phyloP scores from a whole-genome alignment of 2,888 invertebrate species.

The Perdita meconis region DNA sequence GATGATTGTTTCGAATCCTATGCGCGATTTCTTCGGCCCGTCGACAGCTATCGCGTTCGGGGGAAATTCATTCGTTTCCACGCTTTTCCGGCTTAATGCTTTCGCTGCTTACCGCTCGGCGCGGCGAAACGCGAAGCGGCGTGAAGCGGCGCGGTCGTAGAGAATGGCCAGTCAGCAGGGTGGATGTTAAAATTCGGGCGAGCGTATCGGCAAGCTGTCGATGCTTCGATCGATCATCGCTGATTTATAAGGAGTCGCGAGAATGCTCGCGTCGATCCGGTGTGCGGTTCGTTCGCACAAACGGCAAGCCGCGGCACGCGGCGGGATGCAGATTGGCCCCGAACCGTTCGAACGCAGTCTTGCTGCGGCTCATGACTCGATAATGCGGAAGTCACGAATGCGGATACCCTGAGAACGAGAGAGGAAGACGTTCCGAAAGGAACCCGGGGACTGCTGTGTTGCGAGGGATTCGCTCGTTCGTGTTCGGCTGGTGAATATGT shows the following conservation, averaged over 20 bases:
- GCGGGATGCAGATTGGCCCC: slow-evolving; percentile 29
- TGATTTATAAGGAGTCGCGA: too few species aligned
- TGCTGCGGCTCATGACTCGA: slow-evolving; percentile 28
- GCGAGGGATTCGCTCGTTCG: slow-evolving; percentile 21
- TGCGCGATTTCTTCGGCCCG: slow-evolving; percentile 39
- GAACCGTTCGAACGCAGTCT: slow-evolving; percentile 32
- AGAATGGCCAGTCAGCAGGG: too few species aligned
- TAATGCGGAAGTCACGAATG: slow-evolving; percentile 39
- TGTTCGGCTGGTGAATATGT: slow-evolving; percentile 28
- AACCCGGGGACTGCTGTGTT: neutral
- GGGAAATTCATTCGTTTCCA: neutral
- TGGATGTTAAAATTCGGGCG: too few species aligned
- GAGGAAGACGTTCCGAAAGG: neutral
- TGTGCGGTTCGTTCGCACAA: neutral
- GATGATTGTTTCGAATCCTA: slow-evolving; percentile 50
- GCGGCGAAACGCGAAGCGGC: too few species aligned
- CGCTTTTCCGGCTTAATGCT: neutral
- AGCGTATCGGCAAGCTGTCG: too few species aligned
- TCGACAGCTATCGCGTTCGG: neutral
- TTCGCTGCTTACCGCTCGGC: too few species aligned
- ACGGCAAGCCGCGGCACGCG: neutral
- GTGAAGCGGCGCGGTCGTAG: too few species aligned
- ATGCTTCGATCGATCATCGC: too few species aligned
- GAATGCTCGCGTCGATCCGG: too few species aligned
- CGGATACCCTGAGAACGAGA: slow-evolving; percentile 3